Percentiles rank a stretch among this genome's conserved stretches.
Evolutionary conservation across 2,113 vertebrate genomes (phyloP).

Genomic region (Saguinus imperator): DNA sequence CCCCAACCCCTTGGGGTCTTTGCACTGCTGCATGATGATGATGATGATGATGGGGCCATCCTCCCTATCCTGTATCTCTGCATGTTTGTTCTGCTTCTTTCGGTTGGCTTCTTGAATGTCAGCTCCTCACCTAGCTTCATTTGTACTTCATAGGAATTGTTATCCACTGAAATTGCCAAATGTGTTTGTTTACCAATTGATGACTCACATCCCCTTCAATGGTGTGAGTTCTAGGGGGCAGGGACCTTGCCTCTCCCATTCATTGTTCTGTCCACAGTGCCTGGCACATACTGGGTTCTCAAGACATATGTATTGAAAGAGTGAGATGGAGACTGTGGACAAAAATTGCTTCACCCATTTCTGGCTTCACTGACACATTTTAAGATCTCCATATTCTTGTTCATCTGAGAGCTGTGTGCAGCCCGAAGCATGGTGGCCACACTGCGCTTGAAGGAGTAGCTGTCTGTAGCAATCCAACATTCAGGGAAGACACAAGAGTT

Average conservation of each 20-base stretch:
- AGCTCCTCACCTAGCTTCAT: neutral
- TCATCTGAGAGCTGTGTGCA: neutral
- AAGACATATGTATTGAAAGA: neutral
- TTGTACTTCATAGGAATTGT: neutral
- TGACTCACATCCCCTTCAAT: neutral
- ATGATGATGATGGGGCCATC: no score
- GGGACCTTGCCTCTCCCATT: no score
- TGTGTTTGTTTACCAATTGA: neutral
- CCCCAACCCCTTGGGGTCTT: fast-evolving
- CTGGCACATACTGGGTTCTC: fast-evolving
- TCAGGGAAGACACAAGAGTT: neutral
- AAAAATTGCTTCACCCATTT: neutral
- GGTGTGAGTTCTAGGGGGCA: neutral
- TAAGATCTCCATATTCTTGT: neutral
- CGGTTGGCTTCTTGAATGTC: neutral
- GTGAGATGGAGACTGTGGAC: no score
- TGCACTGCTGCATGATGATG: neutral
- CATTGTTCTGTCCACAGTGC: neutral
- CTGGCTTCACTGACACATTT: neutral
- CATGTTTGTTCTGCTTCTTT: neutral
- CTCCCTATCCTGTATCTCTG: no score
- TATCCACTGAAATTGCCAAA: neutral
- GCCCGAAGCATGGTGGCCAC: neutral
- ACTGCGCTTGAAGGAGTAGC: neutral
- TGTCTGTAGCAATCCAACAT: neutral